Base-by-base conservation (phyloP, 1,140 invertebrate genomes). In the Harpegnathos saltator region DNA sequence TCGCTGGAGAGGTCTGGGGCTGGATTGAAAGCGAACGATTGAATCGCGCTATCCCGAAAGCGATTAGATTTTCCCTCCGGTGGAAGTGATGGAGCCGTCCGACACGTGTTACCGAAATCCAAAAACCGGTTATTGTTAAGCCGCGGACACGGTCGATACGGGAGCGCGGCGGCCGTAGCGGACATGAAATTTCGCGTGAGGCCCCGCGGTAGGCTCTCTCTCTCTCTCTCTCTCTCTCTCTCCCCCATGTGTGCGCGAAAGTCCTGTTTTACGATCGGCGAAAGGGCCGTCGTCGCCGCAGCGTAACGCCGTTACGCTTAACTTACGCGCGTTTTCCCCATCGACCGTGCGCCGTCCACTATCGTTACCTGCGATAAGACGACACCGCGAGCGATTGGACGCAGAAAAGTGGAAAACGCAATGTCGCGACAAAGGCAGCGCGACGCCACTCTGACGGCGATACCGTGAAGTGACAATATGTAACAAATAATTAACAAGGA, bases 61-160 rank as follows among this genome's bases (percentile, higher is more conserved):
- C 75, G 65, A 80, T 80, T 80, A 80, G 65, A 80, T 80, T 80
- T 80, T 71, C 75, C 52, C 65, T 80, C 44, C 52, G 75, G 17
- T 4, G 44, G 17, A 17, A 62, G 54, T 12, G 7, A 24, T 4
- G 29, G 24, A 38, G 50, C 19, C 17, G n/a, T 29, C 11, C 44
- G 22, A 59, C 75, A 71, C 50, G 65, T 26, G 52, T 80, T 71
- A 69, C 52, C 38, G 75, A 29, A 54, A 80, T 69, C 33, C 65
- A 59, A 80, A 78, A 80, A 69, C 33, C 65, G 22, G 52, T 80
- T 80, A 71, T 58, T 80, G 75, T 80, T 80, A 80, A 80, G 33
- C 63, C 65, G 33, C 52, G 52, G n/a, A 80, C 33, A 71, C 33
- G 48, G 24, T 65, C 71, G 59, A 77, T 82, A 82, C 48, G 33